Conservation (phyloP, 1,140 invertebrate genomes). For the Drosophila saltans region DNA sequence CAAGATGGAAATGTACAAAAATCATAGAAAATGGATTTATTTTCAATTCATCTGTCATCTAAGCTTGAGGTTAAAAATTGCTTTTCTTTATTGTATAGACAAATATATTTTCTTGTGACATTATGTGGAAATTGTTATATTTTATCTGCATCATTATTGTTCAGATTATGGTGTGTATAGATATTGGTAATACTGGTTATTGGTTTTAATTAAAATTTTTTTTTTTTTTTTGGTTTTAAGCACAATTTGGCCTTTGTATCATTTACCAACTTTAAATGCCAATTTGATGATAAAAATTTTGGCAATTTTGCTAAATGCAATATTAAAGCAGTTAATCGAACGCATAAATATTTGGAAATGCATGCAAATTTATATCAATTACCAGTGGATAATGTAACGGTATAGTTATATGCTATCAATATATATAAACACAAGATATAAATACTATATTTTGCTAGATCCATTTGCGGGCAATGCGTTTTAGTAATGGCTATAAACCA, state of each 20-base stretch:
- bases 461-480: constrained; percentile 10
- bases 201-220: background rate
- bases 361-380: background rate
- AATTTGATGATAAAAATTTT: constrained; percentile 9
- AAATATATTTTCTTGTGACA: background rate
- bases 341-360: constrained; percentile 44
- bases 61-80: background rate
- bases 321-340: constrained; percentile 52
- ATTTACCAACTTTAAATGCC: constrained; percentile 44
- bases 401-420: background rate
- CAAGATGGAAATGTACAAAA: background rate
- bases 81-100: too few relatives aligned
- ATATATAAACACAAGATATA: background rate
- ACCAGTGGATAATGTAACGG: constrained; percentile 27
- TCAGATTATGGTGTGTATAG: background rate
- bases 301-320: constrained; percentile 22
- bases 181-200: too few relatives aligned
- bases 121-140: background rate
- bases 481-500: constrained; percentile 34
- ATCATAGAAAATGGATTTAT: background rate
- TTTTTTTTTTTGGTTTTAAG: background rate
- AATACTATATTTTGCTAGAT: background rate
- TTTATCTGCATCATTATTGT: background rate
- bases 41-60: background rate
- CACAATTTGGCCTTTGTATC: background rate